These are phyloP conservation scores for Maccullochella peelii DNA, from an alignment of 2,113 vertebrate species.

Conservation along the genomic window DNA sequence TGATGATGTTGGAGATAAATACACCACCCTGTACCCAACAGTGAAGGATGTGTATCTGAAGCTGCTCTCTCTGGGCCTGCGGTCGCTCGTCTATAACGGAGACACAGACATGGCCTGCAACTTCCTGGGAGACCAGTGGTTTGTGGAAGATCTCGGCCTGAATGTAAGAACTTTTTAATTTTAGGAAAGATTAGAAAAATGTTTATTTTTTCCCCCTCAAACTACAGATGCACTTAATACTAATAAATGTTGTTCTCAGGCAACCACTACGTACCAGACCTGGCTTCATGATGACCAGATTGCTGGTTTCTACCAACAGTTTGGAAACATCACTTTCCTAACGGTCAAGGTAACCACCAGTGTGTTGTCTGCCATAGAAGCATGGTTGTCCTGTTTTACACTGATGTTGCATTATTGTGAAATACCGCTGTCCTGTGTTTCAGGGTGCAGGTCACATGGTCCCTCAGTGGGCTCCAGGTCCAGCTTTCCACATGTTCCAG, in stretches of 20 bases:
- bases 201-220: not conserved
- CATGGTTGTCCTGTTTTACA: not conserved
- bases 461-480: constrained; percentile 86
- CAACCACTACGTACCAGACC: constrained; percentile 70
- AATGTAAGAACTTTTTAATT: constrained; percentile 61
- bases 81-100: constrained; percentile 84
- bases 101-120: constrained; percentile 88
- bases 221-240: not conserved
- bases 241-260: constrained; percentile 52
- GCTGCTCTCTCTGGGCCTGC: constrained; percentile 78
- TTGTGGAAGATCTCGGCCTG: constrained; percentile 81
- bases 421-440: constrained; percentile 35
- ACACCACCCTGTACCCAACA: constrained; percentile 68
- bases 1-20: constrained; percentile 68
- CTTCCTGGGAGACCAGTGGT: constrained; percentile 86
- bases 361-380: not conserved
- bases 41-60: constrained; percentile 81
- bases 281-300: constrained; percentile 82
- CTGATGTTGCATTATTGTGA: not conserved
- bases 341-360: constrained; percentile 82
- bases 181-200: not conserved
- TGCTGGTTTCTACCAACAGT: constrained; percentile 84
- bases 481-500: constrained; percentile 84
- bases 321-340: constrained; percentile 83
- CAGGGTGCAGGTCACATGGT: constrained; percentile 89